phyloP scores from a whole-genome alignment of 2,888 invertebrate species.

The Papilio demoleus region DNA sequence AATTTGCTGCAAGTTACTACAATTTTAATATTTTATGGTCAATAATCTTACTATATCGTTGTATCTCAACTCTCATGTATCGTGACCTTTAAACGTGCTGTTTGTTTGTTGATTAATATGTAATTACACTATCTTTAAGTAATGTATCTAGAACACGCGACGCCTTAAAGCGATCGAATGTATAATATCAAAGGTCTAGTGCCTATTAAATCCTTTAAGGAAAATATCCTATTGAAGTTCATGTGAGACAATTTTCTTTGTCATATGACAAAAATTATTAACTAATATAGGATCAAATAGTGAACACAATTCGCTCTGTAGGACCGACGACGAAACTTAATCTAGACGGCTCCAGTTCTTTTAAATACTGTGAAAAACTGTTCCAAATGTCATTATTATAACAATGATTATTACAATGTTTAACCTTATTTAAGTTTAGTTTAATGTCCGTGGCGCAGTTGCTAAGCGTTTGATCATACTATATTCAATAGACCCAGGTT shows the following conservation, averaged over 20 bases:
- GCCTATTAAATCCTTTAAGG: not conserved
- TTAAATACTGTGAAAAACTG: too few species aligned
- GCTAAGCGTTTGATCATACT: too few species aligned
- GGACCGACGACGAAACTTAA: too few species aligned
- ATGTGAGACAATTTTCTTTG: not conserved
- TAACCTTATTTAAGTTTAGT: too few species aligned
- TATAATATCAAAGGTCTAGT: conserved; percentile 8
- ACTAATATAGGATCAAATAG: too few species aligned
- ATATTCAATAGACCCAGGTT: too few species aligned
- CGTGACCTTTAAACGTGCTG: conserved; percentile 19
- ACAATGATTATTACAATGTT: too few species aligned
- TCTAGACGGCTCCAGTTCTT: too few species aligned
- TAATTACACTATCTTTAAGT: conserved; percentile 30
- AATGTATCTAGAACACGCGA: conserved; percentile 31
- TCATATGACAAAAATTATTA: not conserved
- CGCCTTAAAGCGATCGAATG: conserved; percentile 11
- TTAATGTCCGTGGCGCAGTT: too few species aligned
- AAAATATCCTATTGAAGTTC: not conserved
- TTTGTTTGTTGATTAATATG: conserved; percentile 15
- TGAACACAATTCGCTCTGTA: too few species aligned
- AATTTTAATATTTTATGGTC: not conserved
- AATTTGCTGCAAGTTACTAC: not conserved
- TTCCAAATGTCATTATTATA: too few species aligned
- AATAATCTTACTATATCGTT: not conserved
- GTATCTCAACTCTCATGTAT: not conserved